A percentile compares a stretch with the other conserved stretches of the same genome.
Conservation (phyloP, 1,140 invertebrate genomes). For the Cotesia glomerata region DNA sequence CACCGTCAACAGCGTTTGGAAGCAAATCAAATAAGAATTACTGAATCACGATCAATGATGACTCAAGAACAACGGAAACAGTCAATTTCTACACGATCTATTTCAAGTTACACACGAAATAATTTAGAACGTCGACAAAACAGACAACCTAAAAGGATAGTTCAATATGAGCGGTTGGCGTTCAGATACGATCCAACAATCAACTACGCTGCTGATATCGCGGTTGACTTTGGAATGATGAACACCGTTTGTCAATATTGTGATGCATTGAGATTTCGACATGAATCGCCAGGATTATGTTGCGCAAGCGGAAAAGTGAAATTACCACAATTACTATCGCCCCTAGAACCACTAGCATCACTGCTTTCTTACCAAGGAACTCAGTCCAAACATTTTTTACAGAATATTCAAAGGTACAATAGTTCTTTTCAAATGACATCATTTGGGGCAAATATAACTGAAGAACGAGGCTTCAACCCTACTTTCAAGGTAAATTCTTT, state of each 20-base stretch:
- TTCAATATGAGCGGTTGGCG: too few relatives aligned
- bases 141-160: too few relatives aligned
- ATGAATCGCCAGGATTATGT: slow-evolving; percentile 54
- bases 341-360: slow-evolving; percentile 43
- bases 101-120: too few relatives aligned
- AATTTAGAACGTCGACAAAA: too few relatives aligned
- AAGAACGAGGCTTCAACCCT: slow-evolving; percentile 30
- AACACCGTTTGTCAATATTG: slow-evolving; percentile 49
- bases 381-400: slow-evolving; percentile 50
- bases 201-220: too few relatives aligned
- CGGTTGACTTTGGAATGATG: slow-evolving; percentile 46
- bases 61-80: too few relatives aligned
- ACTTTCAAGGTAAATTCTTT: slow-evolving; percentile 30
- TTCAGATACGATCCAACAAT: too few relatives aligned
- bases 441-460: slow-evolving; percentile 37
- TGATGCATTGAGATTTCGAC: slow-evolving; percentile 52
- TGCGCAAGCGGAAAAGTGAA: slow-evolving; percentile 51
- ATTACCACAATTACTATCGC: slow-evolving; percentile 42
- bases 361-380: slow-evolving; percentile 50
- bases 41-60: too few relatives aligned
- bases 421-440: slow-evolving; percentile 39
- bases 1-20: too few relatives aligned
- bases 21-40: too few relatives aligned
- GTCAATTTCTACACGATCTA: too few relatives aligned
- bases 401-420: slow-evolving; percentile 37